Evolutionary conservation across 2,797 vertebrate genomes (phyloP).

Genomic region (Sparidentex hasta): DNA sequence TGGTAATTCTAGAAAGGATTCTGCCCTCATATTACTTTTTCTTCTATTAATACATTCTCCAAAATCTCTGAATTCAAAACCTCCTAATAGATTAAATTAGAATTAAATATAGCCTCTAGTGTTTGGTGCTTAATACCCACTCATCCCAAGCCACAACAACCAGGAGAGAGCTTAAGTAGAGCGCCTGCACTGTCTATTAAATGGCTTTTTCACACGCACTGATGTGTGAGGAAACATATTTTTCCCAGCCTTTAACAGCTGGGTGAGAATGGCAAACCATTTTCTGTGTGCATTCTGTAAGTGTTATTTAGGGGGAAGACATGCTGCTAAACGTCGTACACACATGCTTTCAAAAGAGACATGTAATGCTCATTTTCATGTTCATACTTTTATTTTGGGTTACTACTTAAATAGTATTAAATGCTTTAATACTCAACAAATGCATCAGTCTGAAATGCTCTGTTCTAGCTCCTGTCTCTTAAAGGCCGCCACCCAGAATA

Average conservation of each 20-base stretch:
- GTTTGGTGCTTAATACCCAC: slow-evolving; percentile 51
- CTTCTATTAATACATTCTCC: slow-evolving; percentile 37
- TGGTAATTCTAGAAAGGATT: slow-evolving; percentile 19
- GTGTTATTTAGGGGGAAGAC: background rate
- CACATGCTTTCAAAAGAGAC: background rate
- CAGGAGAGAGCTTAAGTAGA: slow-evolving; percentile 51
- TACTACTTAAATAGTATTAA: no score
- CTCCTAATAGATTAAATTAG: slow-evolving; percentile 57
- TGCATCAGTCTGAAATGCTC: no score
- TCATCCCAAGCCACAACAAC: slow-evolving; percentile 39
- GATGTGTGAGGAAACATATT: slow-evolving; percentile 32
- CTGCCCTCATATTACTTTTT: slow-evolving; percentile 28
- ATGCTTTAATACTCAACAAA: no score
- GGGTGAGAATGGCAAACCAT: slow-evolving; percentile 1
- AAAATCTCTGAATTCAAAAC: slow-evolving; percentile 51
- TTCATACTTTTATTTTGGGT: no score
- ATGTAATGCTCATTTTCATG: background rate
- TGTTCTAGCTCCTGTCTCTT: no score
- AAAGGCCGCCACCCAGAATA: no score
- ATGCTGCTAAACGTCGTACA: background rate
- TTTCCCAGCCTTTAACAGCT: background rate
- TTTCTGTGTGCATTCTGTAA: slow-evolving; percentile 6
- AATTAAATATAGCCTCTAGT: slow-evolving; percentile 63
- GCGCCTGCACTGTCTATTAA: slow-evolving; percentile 29
- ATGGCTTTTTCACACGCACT: slow-evolving; percentile 32